phyloP scores from a whole-genome alignment of 2,797 vertebrate species.

The Petrocephalus schoutedeni region DNA sequence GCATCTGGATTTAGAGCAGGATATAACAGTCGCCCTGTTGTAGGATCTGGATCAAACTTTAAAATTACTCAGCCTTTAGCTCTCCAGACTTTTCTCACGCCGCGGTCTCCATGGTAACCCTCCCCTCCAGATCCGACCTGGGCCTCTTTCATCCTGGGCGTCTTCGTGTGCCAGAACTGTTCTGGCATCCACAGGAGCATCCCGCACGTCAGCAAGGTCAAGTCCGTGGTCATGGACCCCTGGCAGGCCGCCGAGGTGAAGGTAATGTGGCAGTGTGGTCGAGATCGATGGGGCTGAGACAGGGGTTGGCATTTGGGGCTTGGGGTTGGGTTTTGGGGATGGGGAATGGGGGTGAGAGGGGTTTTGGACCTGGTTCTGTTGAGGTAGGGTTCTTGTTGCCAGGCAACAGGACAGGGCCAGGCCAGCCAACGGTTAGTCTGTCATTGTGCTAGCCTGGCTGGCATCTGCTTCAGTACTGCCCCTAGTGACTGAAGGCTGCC shows the following conservation, averaged over 20 bases:
- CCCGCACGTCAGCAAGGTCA: conserved; percentile 85
- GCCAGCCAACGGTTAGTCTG: neutral
- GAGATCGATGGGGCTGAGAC: neutral
- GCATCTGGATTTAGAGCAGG: neutral
- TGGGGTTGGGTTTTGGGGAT: neutral
- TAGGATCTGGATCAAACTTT: neutral
- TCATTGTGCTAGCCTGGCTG: neutral
- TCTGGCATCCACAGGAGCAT: conserved; percentile 87
- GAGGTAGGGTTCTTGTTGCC: neutral
- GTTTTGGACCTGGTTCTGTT: neutral
- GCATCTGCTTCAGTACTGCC: neutral
- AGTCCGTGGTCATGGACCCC: conserved; percentile 77
- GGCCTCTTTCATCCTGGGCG: conserved; percentile 85
- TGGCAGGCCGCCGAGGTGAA: conserved; percentile 86
- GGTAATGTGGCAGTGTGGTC: conserved; percentile 53
- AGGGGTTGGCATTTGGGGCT: neutral
- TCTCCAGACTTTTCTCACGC: neutral
- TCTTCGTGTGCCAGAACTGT: conserved; percentile 88
- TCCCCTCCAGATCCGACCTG: conserved; percentile 78
- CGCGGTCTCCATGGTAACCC: neutral
- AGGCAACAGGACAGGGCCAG: neutral
- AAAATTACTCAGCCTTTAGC: neutral
- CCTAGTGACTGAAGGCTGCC: neutral
- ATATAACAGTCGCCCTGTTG: neutral
- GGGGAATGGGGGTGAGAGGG: neutral